These are phyloP conservation scores for Lepidocyrtinus sp. DNA, from an alignment of 2,888 invertebrate genomes.

Conservation along the genomic window DNA sequence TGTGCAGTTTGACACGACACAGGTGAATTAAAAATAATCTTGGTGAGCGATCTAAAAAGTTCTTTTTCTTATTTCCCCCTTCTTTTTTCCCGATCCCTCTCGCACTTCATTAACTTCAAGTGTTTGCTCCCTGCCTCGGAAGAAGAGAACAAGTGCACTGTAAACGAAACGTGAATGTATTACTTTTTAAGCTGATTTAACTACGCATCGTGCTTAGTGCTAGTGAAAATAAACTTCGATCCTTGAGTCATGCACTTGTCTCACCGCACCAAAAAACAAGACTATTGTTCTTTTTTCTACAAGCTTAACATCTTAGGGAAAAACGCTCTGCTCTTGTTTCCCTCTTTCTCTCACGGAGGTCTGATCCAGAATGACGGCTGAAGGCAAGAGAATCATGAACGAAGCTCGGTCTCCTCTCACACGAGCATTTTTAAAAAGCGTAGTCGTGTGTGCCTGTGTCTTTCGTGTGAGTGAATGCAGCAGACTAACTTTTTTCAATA, in stretches of 20 bases:
- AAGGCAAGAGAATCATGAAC: constrained; percentile 47
- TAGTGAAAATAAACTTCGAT: constrained; percentile 23
- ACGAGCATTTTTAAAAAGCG: neutral
- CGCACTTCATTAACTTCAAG: constrained; percentile 45
- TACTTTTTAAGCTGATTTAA: constrained; percentile 26
- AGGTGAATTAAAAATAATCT: constrained; percentile 62
- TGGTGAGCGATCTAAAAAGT: constrained; percentile 52
- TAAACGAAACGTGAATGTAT: neutral
- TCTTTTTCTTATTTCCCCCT: constrained; percentile 30
- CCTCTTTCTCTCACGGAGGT: constrained; percentile 62
- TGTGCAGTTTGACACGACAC: constrained; percentile 56
- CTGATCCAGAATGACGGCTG: constrained; percentile 65
- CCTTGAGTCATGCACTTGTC: constrained; percentile 60
- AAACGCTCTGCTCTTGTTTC: constrained; percentile 39
- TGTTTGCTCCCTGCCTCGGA: neutral
- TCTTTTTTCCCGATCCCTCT: constrained; percentile 27
- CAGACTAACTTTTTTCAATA: constrained; percentile 37
- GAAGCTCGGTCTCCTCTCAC: constrained; percentile 45
- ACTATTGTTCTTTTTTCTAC: constrained; percentile 26
- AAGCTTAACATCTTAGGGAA: neutral
- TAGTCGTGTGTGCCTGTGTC: constrained; percentile 10
- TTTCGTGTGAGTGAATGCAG: constrained; percentile 36
- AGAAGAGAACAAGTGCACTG: neutral
- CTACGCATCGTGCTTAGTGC: neutral
- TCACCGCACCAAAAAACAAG: constrained; percentile 30